phyloP scores from a whole-genome alignment of 2,888 invertebrate genomes.

The Agrotis puta region DNA sequence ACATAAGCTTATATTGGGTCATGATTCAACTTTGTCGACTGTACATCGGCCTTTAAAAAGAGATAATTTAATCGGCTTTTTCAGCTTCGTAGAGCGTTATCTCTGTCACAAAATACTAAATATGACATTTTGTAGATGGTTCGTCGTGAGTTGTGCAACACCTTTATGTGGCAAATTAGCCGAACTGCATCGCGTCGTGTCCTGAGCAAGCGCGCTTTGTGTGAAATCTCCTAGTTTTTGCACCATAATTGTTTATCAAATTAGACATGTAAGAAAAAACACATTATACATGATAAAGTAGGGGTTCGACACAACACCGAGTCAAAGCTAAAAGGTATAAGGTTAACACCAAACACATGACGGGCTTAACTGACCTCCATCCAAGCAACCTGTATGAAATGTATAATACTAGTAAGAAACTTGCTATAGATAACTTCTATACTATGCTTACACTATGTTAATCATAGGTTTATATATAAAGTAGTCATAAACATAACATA shows the following conservation, averaged over 20 bases:
- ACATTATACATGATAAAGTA: constrained; percentile 39
- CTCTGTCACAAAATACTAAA: too few species aligned
- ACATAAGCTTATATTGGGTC: too few species aligned
- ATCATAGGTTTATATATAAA: constrained; percentile 35
- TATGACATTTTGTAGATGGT: too few species aligned
- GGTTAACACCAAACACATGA: constrained; percentile 75
- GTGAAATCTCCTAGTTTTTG: background rate
- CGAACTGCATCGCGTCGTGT: too few species aligned
- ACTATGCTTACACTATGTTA: constrained; percentile 63
- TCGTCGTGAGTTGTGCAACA: too few species aligned
- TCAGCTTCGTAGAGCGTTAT: too few species aligned
- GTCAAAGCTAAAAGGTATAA: constrained; percentile 65
- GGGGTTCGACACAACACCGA: constrained; percentile 70
- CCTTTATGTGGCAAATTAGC: too few species aligned
- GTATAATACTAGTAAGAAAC: constrained; percentile 74
- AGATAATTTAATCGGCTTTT: too few species aligned
- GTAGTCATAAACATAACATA: constrained; percentile 7
- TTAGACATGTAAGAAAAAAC: constrained; percentile 20
- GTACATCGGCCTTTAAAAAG: too few species aligned
- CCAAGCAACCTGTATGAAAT: constrained; percentile 92
- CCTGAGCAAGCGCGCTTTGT: too few species aligned
- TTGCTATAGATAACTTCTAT: constrained; percentile 54
- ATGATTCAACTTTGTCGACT: too few species aligned
- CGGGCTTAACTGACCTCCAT: constrained; percentile 91
- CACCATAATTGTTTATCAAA: constrained; percentile 29